phyloP scores from a whole-genome alignment of 92 coral and sea anemone species.

The Porites evermanni region DNA sequence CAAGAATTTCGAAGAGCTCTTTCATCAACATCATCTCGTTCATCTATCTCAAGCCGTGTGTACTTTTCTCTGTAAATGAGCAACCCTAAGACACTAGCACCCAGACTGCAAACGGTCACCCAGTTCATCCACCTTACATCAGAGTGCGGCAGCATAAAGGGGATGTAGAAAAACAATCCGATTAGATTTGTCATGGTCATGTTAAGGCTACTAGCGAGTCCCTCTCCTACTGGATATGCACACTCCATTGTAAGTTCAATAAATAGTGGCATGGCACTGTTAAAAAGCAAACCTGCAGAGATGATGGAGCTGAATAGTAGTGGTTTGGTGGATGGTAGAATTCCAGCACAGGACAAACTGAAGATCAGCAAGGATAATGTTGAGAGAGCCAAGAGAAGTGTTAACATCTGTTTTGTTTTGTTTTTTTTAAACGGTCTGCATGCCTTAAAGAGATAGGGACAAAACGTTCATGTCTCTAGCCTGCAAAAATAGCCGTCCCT shows the following conservation, averaged over 20 bases:
- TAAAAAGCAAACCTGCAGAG: constrained; percentile 59
- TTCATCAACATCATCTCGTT: neutral
- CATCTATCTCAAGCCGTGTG: constrained; percentile 63
- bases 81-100: constrained; percentile 54
- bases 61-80: constrained; percentile 54
- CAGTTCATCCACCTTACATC: constrained; percentile 75
- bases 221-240: constrained; percentile 73
- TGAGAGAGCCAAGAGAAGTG: constrained; percentile 50
- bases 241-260: constrained; percentile 75
- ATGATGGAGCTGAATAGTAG: constrained; percentile 68
- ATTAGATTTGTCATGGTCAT: constrained; percentile 27
- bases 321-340: constrained; percentile 64
- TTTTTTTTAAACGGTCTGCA: constrained; percentile 67
- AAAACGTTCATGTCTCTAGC: no score
- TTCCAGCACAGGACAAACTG: constrained; percentile 67
- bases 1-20: neutral
- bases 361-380: constrained; percentile 60
- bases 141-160: constrained; percentile 68
- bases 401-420: constrained; percentile 61
- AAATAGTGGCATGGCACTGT: constrained; percentile 64
- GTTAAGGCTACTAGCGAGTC: constrained; percentile 60
- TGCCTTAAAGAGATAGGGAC: constrained; percentile 7
- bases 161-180: constrained; percentile 46
- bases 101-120: constrained; percentile 56
- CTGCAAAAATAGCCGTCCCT: no score